A percentile compares a stretch with the other conserved stretches of the same genome.
These are phyloP conservation scores for Luperina testacea DNA, from an alignment of 2,888 invertebrate genomes.

Conservation along the genomic window DNA sequence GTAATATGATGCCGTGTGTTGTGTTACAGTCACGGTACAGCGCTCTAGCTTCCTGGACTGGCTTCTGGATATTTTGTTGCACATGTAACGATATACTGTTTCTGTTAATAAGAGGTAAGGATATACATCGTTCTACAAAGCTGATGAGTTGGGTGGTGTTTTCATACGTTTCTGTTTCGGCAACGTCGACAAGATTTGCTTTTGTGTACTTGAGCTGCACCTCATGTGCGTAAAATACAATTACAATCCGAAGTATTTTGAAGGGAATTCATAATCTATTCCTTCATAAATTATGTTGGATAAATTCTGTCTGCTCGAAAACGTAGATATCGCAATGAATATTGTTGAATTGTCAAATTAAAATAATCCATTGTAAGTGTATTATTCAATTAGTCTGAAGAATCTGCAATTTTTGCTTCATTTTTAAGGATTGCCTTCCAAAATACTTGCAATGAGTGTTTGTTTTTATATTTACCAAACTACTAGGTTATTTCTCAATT, in stretches of 20 bases:
- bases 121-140: background rate
- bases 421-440: background rate
- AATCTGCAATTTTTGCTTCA: background rate
- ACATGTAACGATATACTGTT: conserved; percentile 18
- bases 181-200: background rate
- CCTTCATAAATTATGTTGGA: too few species aligned
- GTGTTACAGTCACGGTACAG: conserved; percentile 62
- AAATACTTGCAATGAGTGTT: background rate
- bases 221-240: too few species aligned
- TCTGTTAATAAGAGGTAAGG: conserved; percentile 10
- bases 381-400: too few species aligned
- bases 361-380: too few species aligned
- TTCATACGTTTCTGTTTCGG: background rate
- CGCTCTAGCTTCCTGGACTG: conserved; percentile 55
- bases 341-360: too few species aligned
- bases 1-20: conserved; percentile 56
- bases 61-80: conserved; percentile 59
- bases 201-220: background rate
- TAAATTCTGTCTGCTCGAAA: too few species aligned
- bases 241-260: background rate
- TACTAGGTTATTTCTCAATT: background rate
- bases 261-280: background rate
- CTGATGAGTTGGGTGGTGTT: background rate
- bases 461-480: background rate
- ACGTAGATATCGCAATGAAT: too few species aligned